Conservation (phyloP, 2,797 vertebrate species). For the Anas capensis region DNA sequence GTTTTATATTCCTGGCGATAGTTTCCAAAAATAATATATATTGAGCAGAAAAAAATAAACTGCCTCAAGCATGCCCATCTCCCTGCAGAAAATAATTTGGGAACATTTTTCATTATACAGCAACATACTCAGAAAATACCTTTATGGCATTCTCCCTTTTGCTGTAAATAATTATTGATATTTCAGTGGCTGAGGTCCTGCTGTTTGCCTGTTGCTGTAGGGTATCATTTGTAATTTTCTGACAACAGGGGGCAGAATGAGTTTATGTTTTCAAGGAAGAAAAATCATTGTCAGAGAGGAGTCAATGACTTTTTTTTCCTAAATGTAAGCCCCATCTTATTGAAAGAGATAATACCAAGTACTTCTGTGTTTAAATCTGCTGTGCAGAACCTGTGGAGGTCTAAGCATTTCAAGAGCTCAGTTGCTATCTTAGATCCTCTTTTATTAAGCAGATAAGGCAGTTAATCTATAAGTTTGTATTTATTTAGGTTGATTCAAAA, state of each 20-base stretch:
- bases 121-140: neutral
- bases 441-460: conserved; percentile 35
- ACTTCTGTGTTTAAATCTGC: conserved; percentile 20
- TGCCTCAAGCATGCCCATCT: neutral
- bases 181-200: neutral
- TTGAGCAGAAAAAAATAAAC: neutral
- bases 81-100: neutral
- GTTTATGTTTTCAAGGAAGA: conserved; percentile 46
- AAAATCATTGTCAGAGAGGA: neutral
- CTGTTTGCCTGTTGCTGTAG: neutral
- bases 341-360: conserved; percentile 35
- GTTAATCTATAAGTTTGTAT: conserved; percentile 61
- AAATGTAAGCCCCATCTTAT: neutral
- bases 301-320: neutral
- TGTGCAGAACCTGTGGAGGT: neutral
- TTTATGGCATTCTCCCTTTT: neutral
- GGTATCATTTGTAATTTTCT: neutral
- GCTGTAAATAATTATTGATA: neutral
- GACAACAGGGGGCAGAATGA: conserved; percentile 77
- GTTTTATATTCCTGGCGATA: neutral
- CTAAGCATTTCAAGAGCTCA: neutral
- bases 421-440: neutral
- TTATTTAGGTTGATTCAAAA: conserved; percentile 67
- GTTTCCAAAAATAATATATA: neutral
- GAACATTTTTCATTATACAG: neutral